Evolutionary conservation across 1,140 invertebrate genomes (phyloP).

Genomic region (Apis mellifera): Amel_HAv3.1 CM009939.2:10288001-10288500

Average conservation of each 20-base stretch:
- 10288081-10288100: not conserved
- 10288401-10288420: not conserved
- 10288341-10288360: not conserved
- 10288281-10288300: too few species aligned
- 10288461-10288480: not conserved
- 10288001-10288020: not conserved
- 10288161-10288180: too few species aligned
- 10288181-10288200: too few species aligned
- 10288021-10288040: not conserved
- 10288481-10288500: conserved; percentile 25
- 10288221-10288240: too few species aligned
- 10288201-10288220: too few species aligned
- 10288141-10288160: too few species aligned
- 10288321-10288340: not conserved
- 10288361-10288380: too few species aligned
- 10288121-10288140: too few species aligned
- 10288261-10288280: too few species aligned
- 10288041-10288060: not conserved
- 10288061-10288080: not conserved
- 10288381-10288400: not conserved
- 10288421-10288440: not conserved
- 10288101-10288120: too few species aligned
- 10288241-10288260: too few species aligned
- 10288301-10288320: too few species aligned
- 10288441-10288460: not conserved